Evolutionary conservation across 2,888 invertebrate species (phyloP).

Genomic region (Ormyrus rosae): DNA sequence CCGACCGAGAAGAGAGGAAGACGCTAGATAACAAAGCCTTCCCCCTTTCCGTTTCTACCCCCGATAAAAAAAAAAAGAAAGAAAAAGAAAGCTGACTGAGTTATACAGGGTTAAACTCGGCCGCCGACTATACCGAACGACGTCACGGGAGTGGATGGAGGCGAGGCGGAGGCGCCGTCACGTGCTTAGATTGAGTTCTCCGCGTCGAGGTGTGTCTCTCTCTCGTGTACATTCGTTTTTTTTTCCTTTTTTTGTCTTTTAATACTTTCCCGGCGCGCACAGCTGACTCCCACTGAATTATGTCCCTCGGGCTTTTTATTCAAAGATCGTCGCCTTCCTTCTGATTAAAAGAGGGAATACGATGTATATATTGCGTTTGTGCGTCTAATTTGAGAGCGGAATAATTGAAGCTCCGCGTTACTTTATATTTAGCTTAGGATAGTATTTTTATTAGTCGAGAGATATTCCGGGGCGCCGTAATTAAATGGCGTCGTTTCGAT

Average conservation of each 20-base stretch:
- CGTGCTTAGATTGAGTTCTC: conserved; percentile 38
- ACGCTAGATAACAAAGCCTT: conserved; percentile 17
- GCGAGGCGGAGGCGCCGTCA: not conserved
- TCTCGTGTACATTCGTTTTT: too few species aligned
- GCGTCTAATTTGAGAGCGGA: not conserved
- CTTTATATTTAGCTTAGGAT: too few species aligned
- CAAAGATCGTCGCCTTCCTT: not conserved
- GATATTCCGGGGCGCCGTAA: too few species aligned
- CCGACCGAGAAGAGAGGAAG: not conserved
- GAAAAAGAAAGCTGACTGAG: too few species aligned
- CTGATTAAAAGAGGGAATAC: not conserved
- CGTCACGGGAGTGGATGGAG: conserved; percentile 4
- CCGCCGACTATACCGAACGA: not conserved
- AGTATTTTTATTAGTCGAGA: too few species aligned
- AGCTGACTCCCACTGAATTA: not conserved
- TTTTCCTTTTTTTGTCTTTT: too few species aligned
- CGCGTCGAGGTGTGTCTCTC: not conserved
- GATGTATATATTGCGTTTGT: not conserved
- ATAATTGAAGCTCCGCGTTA: too few species aligned
- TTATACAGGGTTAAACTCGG: too few species aligned
- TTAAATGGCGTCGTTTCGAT: too few species aligned
- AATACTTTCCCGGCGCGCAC: too few species aligned
- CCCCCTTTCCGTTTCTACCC: not conserved
- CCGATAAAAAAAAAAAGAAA: not conserved
- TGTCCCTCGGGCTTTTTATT: not conserved